These are phyloP conservation scores for Toxostoma redivivum DNA, from an alignment of 2,113 vertebrate genomes.

Conservation along the genomic window DNA sequence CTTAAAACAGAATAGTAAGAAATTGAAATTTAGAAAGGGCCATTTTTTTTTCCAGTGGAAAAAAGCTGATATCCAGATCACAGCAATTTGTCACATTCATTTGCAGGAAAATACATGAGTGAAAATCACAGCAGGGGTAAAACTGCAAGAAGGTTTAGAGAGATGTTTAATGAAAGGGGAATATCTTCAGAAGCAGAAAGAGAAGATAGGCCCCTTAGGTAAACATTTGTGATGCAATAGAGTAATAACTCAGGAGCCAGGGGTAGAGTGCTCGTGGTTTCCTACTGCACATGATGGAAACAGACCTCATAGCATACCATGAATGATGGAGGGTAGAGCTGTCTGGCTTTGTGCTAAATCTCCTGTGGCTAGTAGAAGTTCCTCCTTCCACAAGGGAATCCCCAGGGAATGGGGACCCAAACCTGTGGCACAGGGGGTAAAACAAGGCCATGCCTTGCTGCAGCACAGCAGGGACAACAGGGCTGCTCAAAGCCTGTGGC, in stretches of 20 bases:
- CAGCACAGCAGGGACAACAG: background rate
- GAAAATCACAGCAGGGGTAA: background rate
- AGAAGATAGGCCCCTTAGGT: background rate
- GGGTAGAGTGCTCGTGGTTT: background rate
- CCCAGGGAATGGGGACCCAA: background rate
- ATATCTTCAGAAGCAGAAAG: background rate
- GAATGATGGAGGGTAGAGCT: background rate
- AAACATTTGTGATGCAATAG: background rate
- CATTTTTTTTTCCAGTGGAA: background rate
- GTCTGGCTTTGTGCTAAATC: background rate
- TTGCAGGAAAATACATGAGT: background rate
- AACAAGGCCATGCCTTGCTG: background rate
- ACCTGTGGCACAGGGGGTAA: background rate
- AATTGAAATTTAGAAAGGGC: background rate
- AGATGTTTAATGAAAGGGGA: background rate
- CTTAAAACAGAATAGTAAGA: background rate
- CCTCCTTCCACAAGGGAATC: background rate
- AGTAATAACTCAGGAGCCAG: background rate
- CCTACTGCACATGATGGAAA: background rate
- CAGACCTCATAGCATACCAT: background rate
- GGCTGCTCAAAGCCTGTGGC: fast-evolving
- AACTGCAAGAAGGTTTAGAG: background rate
- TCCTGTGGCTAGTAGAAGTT: background rate
- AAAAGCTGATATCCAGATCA: background rate
- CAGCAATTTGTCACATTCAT: background rate